Percentiles rank a stretch among this genome's conserved stretches.
phyloP scores from a whole-genome alignment of 2,888 invertebrate species.

The Leptinotarsa rubiginosa region DNA sequence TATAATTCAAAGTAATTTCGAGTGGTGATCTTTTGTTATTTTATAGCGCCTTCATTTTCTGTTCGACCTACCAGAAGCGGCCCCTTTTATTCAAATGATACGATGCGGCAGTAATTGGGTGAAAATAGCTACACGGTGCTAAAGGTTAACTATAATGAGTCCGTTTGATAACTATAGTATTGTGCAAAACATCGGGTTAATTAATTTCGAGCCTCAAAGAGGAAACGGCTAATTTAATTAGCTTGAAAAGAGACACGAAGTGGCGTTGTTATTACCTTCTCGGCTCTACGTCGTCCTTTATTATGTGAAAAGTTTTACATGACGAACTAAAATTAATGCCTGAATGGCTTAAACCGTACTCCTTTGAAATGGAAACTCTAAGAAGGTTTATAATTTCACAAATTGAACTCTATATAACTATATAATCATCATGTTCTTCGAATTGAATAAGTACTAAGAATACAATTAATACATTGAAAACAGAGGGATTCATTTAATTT shows the following conservation, averaged over 20 bases:
- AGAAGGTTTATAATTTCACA: too few relatives aligned
- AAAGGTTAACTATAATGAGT: conserved; percentile 41
- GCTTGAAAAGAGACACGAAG: not conserved
- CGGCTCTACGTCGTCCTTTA: not conserved
- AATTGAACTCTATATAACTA: too few relatives aligned
- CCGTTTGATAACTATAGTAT: conserved; percentile 27
- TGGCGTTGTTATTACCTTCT: not conserved
- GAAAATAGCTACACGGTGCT: conserved; percentile 31
- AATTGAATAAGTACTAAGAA: too few relatives aligned
- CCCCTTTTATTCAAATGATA: conserved; percentile 33
- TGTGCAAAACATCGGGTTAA: conserved; percentile 19
- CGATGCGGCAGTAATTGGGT: conserved; percentile 38
- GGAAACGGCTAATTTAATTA: conserved; percentile 6
- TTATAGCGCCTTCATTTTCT: conserved; percentile 7
- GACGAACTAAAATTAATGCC: too few relatives aligned
- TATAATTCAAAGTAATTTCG: not conserved
- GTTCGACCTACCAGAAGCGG: not conserved
- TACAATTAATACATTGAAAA: too few relatives aligned
- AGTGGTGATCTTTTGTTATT: conserved; percentile 13
- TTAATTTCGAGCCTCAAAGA: conserved; percentile 16
- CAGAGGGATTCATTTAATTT: too few relatives aligned
- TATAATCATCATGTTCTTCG: too few relatives aligned
- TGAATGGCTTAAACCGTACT: too few relatives aligned
- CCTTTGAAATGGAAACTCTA: too few relatives aligned
- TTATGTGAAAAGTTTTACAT: not conserved